phyloP scores from a whole-genome alignment of 2,797 vertebrate species.

The Anomalospiza imberbis region DNA sequence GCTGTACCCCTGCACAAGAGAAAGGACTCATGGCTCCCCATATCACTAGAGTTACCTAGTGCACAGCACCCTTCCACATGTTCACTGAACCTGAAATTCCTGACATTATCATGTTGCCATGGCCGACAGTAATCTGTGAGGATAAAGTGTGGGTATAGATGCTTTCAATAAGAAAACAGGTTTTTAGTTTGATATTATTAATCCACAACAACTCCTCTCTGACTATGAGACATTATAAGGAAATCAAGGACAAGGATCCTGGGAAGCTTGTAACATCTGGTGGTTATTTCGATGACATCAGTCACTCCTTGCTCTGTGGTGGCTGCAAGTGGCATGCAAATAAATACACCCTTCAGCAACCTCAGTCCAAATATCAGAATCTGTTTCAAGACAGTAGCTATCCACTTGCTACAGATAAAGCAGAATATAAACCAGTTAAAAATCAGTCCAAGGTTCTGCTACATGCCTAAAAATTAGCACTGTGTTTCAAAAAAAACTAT shows the following conservation, averaged over 20 bases:
- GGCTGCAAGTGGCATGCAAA: neutral
- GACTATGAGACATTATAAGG: neutral
- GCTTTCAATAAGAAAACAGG: neutral
- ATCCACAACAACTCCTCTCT: neutral
- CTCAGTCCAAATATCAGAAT: neutral
- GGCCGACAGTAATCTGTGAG: neutral
- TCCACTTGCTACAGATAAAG: neutral
- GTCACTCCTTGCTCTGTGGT: neutral
- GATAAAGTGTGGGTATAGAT: neutral
- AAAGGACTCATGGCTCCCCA: neutral
- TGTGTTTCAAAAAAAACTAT: neutral
- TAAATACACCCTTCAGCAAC: neutral
- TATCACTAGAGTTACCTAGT: neutral
- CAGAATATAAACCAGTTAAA: neutral
- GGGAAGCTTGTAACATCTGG: neutral
- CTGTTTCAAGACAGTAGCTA: neutral
- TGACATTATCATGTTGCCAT: neutral
- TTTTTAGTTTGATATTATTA: neutral
- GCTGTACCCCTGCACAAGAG: neutral
- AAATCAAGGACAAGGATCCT: neutral
- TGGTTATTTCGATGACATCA: neutral
- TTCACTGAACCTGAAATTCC: neutral
- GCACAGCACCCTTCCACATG: neutral
- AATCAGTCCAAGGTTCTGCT: neutral
- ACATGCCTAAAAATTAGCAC: neutral